Conservation (phyloP, 2,113 vertebrate species). For the Furnarius figulus region DNA sequence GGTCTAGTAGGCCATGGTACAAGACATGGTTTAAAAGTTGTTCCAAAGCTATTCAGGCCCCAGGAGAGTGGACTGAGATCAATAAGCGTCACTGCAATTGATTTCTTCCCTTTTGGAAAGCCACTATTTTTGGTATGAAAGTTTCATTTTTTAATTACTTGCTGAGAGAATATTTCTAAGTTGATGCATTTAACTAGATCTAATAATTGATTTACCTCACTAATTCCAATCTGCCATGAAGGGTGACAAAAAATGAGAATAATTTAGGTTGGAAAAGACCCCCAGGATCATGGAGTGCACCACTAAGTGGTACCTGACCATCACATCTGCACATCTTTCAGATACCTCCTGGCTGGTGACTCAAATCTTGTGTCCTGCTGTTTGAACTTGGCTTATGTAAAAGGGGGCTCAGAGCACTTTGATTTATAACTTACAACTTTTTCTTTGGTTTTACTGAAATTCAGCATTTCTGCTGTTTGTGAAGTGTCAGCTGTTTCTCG, state of each 20-base stretch:
- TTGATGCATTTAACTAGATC: not conserved
- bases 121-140: slow-evolving; percentile 88
- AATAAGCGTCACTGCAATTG: slow-evolving; percentile 80
- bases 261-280: not conserved
- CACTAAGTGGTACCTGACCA: not conserved
- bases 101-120: slow-evolving; percentile 87
- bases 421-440: not conserved
- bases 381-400: not conserved
- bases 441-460: not conserved
- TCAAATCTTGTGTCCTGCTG: not conserved
- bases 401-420: not conserved
- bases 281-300: not conserved
- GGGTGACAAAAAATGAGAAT: not conserved
- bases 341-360: not conserved
- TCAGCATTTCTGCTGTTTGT: not conserved
- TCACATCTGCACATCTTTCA: not conserved
- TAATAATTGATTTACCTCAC: not conserved
- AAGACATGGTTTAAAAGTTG: slow-evolving; percentile 80
- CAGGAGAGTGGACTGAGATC: slow-evolving; percentile 71
- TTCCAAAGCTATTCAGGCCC: slow-evolving; percentile 83
- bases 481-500: not conserved
- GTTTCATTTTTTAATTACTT: not conserved
- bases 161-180: not conserved
- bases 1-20: slow-evolving; percentile 86
- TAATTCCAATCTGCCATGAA: not conserved